A percentile compares a stretch with the other conserved stretches of the same genome.
These are phyloP conservation scores for Hycleus cichorii DNA, from an alignment of 1,140 invertebrate genomes.

Conservation along the genomic window DNA sequence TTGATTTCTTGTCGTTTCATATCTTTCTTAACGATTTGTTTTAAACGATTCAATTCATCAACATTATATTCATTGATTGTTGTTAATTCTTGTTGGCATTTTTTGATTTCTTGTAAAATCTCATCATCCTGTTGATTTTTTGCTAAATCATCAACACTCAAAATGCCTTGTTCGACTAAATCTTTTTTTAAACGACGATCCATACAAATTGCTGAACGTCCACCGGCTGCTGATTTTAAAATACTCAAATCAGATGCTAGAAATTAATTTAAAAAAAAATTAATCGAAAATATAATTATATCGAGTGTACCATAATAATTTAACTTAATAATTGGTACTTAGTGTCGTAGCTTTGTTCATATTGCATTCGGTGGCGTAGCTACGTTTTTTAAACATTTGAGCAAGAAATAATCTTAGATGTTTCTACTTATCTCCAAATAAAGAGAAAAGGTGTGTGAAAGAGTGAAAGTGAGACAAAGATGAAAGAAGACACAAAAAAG, in stretches of 20 bases:
- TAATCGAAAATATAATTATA: too few species aligned
- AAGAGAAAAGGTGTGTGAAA: too few species aligned
- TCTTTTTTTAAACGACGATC: constrained; percentile 81
- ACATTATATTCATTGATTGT: constrained; percentile 63
- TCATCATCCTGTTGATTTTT: constrained; percentile 63
- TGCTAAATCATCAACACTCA: constrained; percentile 61
- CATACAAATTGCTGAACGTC: constrained; percentile 58
- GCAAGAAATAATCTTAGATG: too few species aligned
- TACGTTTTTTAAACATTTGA: too few species aligned
- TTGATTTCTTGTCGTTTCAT: constrained; percentile 60
- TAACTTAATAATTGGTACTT: too few species aligned
- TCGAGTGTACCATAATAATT: too few species aligned
- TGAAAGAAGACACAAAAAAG: too few species aligned
- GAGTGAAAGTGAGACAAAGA: too few species aligned
- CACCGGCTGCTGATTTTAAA: constrained; percentile 39
- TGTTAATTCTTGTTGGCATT: constrained; percentile 73
- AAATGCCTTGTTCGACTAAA: constrained; percentile 77
- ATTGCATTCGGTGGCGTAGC: too few species aligned
- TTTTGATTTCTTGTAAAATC: constrained; percentile 75
- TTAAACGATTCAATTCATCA: constrained; percentile 54
- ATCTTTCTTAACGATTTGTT: constrained; percentile 54
- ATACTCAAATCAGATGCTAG: constrained; percentile 32
- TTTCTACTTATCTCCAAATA: too few species aligned
- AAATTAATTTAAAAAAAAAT: neutral
- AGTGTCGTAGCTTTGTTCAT: too few species aligned